Conservation (phyloP, 2,888 invertebrate species). For the Hyposoter didymator region DNA sequence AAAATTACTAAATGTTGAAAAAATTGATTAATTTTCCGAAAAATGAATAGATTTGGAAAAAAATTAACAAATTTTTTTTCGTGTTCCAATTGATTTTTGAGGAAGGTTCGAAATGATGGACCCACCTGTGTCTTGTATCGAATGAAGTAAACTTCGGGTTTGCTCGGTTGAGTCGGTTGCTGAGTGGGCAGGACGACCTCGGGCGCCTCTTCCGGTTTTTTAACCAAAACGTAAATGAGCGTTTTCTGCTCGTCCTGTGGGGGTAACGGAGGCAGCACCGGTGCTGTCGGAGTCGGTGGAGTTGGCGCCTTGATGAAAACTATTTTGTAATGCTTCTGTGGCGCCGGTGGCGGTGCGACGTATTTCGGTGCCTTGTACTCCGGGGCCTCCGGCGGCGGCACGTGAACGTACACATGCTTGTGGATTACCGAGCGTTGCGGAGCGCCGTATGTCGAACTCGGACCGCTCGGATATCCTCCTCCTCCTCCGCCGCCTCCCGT, state of each 20-base stretch:
- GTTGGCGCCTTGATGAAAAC: conserved; percentile 91
- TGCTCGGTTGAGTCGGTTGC: conserved; percentile 93
- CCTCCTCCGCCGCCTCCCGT: conserved; percentile 73
- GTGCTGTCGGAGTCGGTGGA: conserved; percentile 85
- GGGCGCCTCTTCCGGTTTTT: conserved; percentile 94
- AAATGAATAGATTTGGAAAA: background rate
- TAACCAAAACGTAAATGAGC: conserved; percentile 94
- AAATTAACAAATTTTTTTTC: no score
- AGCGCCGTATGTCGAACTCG: conserved; percentile 82
- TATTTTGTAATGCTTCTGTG: conserved; percentile 94
- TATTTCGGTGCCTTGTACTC: conserved; percentile 90
- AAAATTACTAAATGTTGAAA: no score
- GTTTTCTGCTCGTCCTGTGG: conserved; percentile 96
- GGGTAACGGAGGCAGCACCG: conserved; percentile 86
- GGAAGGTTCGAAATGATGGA: background rate
- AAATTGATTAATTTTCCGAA: no score
- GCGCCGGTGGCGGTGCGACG: conserved; percentile 84
- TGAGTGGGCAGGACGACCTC: conserved; percentile 92
- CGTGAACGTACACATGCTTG: conserved; percentile 96
- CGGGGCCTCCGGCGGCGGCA: conserved; percentile 93
- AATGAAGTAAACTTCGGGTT: conserved; percentile 96
- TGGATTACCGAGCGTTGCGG: conserved; percentile 91
- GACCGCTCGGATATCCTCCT: conserved; percentile 66
- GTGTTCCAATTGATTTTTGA: no score
- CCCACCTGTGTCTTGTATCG: conserved; percentile 93